These are phyloP conservation scores for Dipus sagitta DNA, from an alignment of 2,797 vertebrate genomes.

Conservation along the genomic window DNA sequence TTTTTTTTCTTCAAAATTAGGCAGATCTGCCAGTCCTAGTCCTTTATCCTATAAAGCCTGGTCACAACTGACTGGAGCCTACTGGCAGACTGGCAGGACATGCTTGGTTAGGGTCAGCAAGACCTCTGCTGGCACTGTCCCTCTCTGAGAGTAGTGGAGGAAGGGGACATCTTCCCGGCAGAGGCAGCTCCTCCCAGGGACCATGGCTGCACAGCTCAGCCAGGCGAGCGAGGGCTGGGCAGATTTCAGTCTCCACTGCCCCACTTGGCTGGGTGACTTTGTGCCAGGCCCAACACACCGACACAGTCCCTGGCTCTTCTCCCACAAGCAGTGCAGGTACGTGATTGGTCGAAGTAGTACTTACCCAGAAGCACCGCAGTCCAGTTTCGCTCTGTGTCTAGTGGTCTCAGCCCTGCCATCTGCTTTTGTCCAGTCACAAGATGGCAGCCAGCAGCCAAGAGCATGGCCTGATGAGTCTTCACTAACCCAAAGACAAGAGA, in stretches of 20 bases:
- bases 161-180: background rate
- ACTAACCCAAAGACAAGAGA: background rate
- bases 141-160: background rate
- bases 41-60: background rate
- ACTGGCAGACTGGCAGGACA: background rate
- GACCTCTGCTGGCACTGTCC: background rate
- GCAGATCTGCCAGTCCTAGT: background rate
- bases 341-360: background rate
- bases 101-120: background rate
- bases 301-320: background rate
- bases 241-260: background rate
- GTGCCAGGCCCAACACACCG: background rate
- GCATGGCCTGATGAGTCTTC: background rate
- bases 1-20: constrained; percentile 19
- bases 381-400: background rate
- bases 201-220: background rate
- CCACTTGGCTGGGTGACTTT: background rate
- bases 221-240: background rate
- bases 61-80: background rate
- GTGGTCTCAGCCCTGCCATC: background rate
- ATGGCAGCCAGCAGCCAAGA: background rate
- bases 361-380: background rate
- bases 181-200: background rate
- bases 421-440: background rate
- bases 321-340: background rate